These are phyloP conservation scores for Poecilia picta DNA, from an alignment of 2,797 vertebrate genomes.

Conservation along the genomic window DNA sequence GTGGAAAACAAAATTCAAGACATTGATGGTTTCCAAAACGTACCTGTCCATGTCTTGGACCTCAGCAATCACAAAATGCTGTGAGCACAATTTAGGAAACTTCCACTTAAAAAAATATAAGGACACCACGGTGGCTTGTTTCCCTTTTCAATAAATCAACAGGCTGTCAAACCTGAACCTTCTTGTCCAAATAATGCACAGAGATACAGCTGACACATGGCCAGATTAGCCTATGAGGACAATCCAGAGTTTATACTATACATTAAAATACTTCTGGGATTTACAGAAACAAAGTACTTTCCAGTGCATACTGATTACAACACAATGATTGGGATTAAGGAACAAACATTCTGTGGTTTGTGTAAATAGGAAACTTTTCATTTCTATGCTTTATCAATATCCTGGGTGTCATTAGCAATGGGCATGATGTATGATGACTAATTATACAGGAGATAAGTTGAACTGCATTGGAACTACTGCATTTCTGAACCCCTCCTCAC, in stretches of 20 bases:
- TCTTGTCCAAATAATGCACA: conserved; percentile 56
- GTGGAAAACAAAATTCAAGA: conserved; percentile 81
- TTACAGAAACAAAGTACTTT: conserved; percentile 83
- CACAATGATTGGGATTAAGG: conserved; percentile 62
- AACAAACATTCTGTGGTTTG: conserved; percentile 53
- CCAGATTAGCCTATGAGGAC: conserved; percentile 66
- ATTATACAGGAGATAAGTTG: conserved; percentile 21
- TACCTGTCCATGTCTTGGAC: conserved; percentile 62
- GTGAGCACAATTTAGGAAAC: conserved; percentile 64
- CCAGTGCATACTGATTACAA: conserved; percentile 86
- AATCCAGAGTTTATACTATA: conserved; percentile 75
- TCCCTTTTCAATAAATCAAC: conserved; percentile 77
- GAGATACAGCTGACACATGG: conserved; percentile 55
- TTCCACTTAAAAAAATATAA: conserved; percentile 64
- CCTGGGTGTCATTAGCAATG: conserved; percentile 21
- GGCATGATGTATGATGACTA: conserved; percentile 30
- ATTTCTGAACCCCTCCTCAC: not conserved
- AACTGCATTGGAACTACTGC: conserved; percentile 39
- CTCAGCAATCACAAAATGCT: conserved; percentile 39
- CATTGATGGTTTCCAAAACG: conserved; percentile 81
- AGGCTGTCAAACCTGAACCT: conserved; percentile 42
- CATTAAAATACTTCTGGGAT: conserved; percentile 74
- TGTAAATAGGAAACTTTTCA: conserved; percentile 42
- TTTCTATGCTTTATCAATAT: conserved; percentile 20
- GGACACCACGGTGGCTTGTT: conserved; percentile 74